These are phyloP conservation scores for Eupithecia centaureata DNA, from an alignment of 2,888 invertebrate genomes.

Conservation along the genomic window DNA sequence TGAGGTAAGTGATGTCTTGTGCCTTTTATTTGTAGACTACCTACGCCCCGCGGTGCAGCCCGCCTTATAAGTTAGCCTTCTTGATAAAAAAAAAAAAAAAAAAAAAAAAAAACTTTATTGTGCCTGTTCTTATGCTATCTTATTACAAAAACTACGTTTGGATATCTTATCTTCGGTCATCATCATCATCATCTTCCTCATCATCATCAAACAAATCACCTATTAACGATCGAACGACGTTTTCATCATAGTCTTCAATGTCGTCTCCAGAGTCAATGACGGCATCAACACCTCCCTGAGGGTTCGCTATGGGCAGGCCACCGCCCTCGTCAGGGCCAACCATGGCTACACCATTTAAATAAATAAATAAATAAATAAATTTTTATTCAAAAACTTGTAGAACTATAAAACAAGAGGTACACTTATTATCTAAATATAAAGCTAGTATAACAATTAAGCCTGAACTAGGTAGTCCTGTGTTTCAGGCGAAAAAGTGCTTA, in stretches of 20 bases:
- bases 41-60: no score
- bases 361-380: no score
- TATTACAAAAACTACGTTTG: not conserved
- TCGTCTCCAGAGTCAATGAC: conserved; percentile 86
- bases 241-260: conserved; percentile 88
- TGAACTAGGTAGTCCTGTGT: no score
- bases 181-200: conserved; percentile 29
- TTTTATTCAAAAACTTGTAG: no score
- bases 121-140: not conserved
- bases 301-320: conserved; percentile 86
- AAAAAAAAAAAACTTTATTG: conserved; percentile 37
- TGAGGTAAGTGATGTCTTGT: not conserved
- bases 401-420: no score
- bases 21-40: not conserved
- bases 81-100: conserved; percentile 1
- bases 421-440: no score
- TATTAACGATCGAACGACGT: conserved; percentile 75
- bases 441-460: no score
- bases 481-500: no score
- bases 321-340: conserved; percentile 90
- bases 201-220: conserved; percentile 55
- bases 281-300: conserved; percentile 80
- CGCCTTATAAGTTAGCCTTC: no score
- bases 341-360: conserved; percentile 89
- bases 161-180: not conserved